Evolutionary conservation across 2,888 invertebrate species (phyloP).

Genomic region (Drosophila atripex): DNA sequence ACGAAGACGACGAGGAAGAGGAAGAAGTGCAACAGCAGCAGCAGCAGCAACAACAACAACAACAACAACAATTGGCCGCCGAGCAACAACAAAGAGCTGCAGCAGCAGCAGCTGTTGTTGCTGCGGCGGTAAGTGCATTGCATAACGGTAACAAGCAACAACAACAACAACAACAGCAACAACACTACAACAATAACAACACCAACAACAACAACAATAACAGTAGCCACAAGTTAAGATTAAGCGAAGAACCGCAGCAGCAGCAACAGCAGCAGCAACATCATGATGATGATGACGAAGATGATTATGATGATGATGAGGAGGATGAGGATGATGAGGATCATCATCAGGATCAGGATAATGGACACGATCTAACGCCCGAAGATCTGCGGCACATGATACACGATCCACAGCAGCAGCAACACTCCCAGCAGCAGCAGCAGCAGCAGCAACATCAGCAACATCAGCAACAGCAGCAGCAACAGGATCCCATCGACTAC

Average conservation of each 20-base stretch:
- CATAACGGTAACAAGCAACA: conserved; percentile 63
- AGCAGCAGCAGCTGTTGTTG: conserved; percentile 54
- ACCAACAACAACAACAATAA: conserved; percentile 44
- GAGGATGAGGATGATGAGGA: conserved; percentile 11
- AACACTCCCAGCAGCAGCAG: no score
- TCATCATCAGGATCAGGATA: conserved; percentile 38
- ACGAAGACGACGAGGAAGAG: conserved; percentile 27
- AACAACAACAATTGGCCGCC: conserved; percentile 38
- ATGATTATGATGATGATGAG: conserved; percentile 24
- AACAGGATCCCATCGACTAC: conserved; percentile 32
- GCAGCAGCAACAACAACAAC: conserved; percentile 32
- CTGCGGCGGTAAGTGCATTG: conserved; percentile 62
- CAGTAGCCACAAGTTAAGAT: conserved; percentile 23
- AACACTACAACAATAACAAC: conserved; percentile 37
- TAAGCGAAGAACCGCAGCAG: conserved; percentile 30
- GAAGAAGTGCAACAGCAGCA: conserved; percentile 32
- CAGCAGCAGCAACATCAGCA: conserved; percentile 31
- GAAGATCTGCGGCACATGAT: conserved; percentile 57
- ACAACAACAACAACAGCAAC: conserved; percentile 37
- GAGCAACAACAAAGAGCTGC: conserved; percentile 39
- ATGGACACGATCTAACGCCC: conserved; percentile 37
- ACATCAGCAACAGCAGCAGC: conserved; percentile 23
- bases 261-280: conserved; percentile 27
- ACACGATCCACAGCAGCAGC: conserved; percentile 23
- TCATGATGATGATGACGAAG: conserved; percentile 31